These are phyloP conservation scores for Drosophila demipolita DNA, from an alignment of 2,888 invertebrate species.

Conservation along the genomic window DNA sequence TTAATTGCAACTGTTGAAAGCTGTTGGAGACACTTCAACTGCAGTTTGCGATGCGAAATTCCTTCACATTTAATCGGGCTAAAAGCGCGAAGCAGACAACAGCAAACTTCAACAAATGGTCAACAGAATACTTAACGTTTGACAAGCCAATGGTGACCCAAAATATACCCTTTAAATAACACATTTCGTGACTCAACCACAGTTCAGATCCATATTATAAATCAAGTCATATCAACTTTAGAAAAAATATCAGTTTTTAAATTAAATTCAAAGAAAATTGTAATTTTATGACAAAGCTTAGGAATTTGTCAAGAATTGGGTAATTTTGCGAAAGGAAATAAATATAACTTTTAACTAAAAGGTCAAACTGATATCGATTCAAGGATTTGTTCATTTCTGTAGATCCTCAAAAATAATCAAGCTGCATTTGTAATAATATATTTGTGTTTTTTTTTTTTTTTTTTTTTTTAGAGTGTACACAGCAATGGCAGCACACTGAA, in stretches of 20 bases:
- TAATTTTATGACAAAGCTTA: not conserved
- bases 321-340: not conserved
- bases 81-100: conserved; percentile 8
- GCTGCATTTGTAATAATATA: not conserved
- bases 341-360: not conserved
- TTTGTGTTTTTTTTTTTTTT: too few species aligned
- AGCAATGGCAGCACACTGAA: not conserved
- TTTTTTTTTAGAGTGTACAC: not conserved
- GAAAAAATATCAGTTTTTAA: not conserved
- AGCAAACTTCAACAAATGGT: not conserved
- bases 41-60: conserved; percentile 16
- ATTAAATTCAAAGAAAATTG: too few species aligned
- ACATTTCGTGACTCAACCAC: not conserved
- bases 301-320: not conserved
- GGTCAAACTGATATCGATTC: not conserved
- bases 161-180: not conserved
- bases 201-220: not conserved
- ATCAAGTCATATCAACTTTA: not conserved
- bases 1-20: conserved; percentile 15
- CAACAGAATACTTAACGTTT: not conserved
- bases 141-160: not conserved
- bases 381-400: not conserved
- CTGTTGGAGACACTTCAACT: conserved; percentile 4
- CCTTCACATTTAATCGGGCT: conserved; percentile 21
- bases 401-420: not conserved